These are phyloP conservation scores for Aphelenchoides fujianensis DNA, from an alignment of 1,140 invertebrate species.

Conservation along the genomic window DNA sequence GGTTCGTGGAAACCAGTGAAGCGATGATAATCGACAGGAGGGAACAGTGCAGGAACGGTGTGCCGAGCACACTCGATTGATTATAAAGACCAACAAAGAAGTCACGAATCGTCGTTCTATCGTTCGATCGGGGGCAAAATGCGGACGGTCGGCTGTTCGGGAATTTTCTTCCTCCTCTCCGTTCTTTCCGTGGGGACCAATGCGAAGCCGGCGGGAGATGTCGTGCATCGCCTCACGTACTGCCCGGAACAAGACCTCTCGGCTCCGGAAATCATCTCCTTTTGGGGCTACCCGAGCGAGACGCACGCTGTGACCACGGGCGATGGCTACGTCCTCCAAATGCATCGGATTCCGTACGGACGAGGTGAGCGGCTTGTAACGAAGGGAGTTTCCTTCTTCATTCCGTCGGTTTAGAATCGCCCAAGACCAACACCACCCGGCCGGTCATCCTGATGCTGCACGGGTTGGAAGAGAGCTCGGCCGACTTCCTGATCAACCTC, in stretches of 20 bases:
- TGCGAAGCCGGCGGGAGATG: background rate
- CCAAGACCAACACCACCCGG: background rate
- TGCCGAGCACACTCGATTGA: too few relatives aligned
- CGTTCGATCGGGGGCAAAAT: background rate
- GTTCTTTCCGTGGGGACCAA: background rate
- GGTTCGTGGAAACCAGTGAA: background rate
- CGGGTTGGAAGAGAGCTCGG: constrained; percentile 73
- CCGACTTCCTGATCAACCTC: constrained; percentile 68
- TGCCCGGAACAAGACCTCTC: constrained; percentile 7
- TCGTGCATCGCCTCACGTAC: too few relatives aligned
- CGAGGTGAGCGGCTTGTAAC: constrained; percentile 58
- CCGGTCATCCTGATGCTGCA: constrained; percentile 68
- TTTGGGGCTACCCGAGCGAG: constrained; percentile 70
- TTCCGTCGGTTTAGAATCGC: constrained; percentile 11
- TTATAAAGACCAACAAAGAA: background rate
- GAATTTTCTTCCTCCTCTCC: background rate
- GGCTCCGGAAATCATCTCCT: constrained; percentile 44
- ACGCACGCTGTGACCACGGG: constrained; percentile 69
- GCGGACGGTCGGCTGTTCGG: background rate
- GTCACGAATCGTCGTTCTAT: background rate
- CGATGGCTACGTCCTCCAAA: constrained; percentile 73
- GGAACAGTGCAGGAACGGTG: too few relatives aligned
- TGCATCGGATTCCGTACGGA: constrained; percentile 71
- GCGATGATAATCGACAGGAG: too few relatives aligned
- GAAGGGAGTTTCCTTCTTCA: background rate